Conservation (phyloP, 2,797 vertebrate genomes). For the Liasis olivaceus region DNA sequence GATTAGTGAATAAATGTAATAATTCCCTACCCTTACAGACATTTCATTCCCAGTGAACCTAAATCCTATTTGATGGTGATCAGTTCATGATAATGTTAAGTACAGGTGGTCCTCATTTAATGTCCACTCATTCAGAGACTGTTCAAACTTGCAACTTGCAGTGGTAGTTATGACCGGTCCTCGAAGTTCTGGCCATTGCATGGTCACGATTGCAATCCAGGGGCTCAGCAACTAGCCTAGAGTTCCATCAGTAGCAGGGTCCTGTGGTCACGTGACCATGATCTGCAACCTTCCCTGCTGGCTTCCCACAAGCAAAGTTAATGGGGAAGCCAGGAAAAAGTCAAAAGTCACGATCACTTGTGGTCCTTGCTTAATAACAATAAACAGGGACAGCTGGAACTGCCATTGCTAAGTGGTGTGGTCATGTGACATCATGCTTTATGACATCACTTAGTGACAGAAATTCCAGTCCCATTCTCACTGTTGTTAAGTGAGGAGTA, state of each 20-base stretch:
- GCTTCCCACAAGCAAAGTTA: not conserved
- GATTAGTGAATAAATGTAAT: not conserved
- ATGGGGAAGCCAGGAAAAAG: not conserved
- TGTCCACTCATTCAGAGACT: not conserved
- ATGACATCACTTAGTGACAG: not conserved
- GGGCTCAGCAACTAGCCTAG: not conserved
- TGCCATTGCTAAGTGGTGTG: not conserved
- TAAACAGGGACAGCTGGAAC: not conserved
- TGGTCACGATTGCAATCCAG: not conserved
- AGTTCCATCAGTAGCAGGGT: not conserved
- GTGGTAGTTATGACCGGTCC: not conserved
- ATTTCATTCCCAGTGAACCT: not conserved
- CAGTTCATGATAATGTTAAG: not conserved
- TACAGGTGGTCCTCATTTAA: not conserved
- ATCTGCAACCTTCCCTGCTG: not conserved
- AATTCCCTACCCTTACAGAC: not conserved
- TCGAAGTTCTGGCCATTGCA: not conserved
- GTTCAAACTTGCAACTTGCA: not conserved
- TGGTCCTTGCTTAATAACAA: not conserved
- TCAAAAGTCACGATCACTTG: not conserved
- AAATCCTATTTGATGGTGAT: not conserved
- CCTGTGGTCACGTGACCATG: not conserved
- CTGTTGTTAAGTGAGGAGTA: not conserved
- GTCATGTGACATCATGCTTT: not conserved
- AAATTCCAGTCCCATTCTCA: not conserved